These are phyloP conservation scores for Cavia aperea DNA, from an alignment of 2,113 vertebrate genomes.

Conservation along the genomic window DNA sequence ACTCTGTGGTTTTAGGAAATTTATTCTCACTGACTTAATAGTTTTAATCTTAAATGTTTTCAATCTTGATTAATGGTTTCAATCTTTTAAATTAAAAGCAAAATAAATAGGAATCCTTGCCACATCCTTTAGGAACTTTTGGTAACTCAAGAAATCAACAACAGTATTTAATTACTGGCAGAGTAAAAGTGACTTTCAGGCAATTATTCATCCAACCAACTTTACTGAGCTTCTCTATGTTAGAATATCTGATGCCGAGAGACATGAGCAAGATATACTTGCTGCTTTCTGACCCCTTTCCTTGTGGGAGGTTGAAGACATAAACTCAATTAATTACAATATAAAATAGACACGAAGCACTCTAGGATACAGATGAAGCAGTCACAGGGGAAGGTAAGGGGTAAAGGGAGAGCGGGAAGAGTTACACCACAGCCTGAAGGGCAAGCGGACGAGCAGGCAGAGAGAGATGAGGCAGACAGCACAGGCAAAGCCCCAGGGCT, in stretches of 20 bases:
- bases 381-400: neutral
- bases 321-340: neutral
- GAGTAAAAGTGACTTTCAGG: conserved; percentile 26
- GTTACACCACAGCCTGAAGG: neutral
- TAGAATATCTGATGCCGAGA: neutral
- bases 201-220: neutral
- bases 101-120: neutral
- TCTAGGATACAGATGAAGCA: neutral
- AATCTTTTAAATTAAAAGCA: conserved; percentile 25
- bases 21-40: neutral
- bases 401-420: neutral
- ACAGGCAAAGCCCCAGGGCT: neutral
- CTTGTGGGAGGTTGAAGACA: neutral
- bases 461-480: neutral
- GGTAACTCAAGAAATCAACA: conserved; percentile 21
- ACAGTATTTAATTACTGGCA: neutral
- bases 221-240: neutral
- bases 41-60: neutral
- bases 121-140: conserved; percentile 9
- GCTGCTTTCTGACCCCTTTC: neutral
- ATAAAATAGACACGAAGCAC: neutral
- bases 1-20: neutral
- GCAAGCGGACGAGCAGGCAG: neutral
- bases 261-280: neutral
- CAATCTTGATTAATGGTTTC: neutral